phyloP scores from a whole-genome alignment of 2,797 vertebrate genomes.

The Buceros bicornis region DNA sequence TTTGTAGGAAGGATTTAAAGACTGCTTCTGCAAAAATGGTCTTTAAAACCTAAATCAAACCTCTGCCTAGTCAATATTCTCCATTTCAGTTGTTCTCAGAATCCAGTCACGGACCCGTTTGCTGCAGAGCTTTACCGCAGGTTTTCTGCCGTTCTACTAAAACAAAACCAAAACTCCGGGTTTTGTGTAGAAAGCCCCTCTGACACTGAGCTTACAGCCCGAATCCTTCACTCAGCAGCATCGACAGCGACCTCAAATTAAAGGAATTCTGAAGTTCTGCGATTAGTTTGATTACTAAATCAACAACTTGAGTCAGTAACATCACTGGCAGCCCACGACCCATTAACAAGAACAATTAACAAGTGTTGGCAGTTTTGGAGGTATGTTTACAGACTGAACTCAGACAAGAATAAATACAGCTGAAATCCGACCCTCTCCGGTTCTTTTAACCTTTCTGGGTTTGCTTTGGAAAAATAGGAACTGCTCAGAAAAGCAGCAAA shows the following conservation, averaged over 20 bases:
- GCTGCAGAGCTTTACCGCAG: not conserved
- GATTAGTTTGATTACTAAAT: not conserved
- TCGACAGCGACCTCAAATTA: slow-evolving; percentile 4
- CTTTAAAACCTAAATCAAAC: slow-evolving; percentile 47
- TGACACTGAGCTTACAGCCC: not conserved
- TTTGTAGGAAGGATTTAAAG: slow-evolving; percentile 42
- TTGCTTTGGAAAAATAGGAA: not conserved
- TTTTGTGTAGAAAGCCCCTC: not conserved
- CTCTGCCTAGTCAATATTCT: not conserved
- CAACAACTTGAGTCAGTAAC: not conserved
- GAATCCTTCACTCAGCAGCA: not conserved
- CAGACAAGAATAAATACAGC: not conserved
- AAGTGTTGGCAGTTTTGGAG: not conserved
- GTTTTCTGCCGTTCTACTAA: not conserved
- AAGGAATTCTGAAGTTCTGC: not conserved
- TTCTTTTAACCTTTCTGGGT: not conserved
- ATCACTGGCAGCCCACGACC: not conserved
- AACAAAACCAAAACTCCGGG: not conserved
- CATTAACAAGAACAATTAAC: not conserved
- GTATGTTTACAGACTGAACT: not conserved
- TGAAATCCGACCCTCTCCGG: not conserved
- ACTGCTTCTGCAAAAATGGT: slow-evolving; percentile 10
- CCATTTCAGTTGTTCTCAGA: not conserved
- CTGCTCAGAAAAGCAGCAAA: not conserved
- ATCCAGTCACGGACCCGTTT: not conserved